Percentiles rank a stretch among this genome's conserved stretches.
phyloP scores from a whole-genome alignment of 2,888 invertebrate genomes.

The Aphrophora alni region DNA sequence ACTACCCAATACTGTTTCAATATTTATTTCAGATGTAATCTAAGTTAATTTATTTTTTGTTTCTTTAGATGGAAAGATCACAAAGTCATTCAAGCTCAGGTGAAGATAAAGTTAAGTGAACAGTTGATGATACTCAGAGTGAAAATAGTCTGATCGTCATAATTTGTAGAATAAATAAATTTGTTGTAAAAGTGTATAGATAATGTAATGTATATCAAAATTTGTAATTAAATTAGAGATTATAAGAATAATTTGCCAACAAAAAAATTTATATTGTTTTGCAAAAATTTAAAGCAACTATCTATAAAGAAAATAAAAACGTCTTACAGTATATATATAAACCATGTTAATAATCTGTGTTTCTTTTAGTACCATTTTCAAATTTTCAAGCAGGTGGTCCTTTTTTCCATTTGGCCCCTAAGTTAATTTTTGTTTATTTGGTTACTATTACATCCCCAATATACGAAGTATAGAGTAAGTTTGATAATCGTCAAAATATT shows the following conservation, averaged over 20 bases:
- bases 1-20: no score
- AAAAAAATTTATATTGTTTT: conserved; percentile 36
- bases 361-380: no score
- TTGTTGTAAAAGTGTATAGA: neutral
- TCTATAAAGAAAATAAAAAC: neutral
- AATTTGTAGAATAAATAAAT: neutral
- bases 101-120: conserved; percentile 16
- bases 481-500: no score
- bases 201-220: neutral
- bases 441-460: no score
- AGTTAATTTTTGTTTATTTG: no score
- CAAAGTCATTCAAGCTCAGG: conserved; percentile 51
- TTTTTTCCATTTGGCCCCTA: no score
- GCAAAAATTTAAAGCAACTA: neutral
- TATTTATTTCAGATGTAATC: no score
- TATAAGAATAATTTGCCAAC: conserved; percentile 16
- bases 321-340: neutral
- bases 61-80: conserved; percentile 41
- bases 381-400: no score
- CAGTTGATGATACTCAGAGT: neutral
- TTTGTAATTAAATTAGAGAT: neutral
- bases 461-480: no score
- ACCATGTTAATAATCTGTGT: no score
- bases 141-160: neutral
- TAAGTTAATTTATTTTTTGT: neutral